Evolutionary conservation across 2,113 vertebrate genomes (phyloP).

Genomic region (Callospermophilus lateralis): DNA sequence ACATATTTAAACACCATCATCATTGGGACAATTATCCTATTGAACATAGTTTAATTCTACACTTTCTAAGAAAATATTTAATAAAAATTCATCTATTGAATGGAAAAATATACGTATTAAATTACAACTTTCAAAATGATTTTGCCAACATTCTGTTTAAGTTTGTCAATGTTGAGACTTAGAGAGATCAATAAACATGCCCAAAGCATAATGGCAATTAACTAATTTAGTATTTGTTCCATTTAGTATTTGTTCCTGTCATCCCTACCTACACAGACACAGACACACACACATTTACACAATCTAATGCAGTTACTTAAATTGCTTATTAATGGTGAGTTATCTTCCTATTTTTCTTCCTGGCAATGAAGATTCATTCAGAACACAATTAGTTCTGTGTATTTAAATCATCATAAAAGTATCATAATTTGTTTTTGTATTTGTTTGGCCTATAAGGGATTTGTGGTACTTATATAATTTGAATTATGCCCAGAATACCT

Average conservation of each 20-base stretch:
- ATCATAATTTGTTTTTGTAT: background rate
- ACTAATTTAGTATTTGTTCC: background rate
- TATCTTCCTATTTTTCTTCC: slow-evolving; percentile 3
- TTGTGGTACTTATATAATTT: background rate
- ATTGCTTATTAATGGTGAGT: background rate
- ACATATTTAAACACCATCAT: background rate
- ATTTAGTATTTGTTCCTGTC: background rate
- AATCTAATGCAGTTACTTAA: background rate
- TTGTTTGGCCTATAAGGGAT: background rate
- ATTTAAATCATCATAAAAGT: background rate
- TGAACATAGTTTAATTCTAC: background rate
- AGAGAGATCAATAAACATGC: background rate
- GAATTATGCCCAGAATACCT: background rate
- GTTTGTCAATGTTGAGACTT: background rate
- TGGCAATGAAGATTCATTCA: background rate
- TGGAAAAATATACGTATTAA: background rate
- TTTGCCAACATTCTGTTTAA: background rate
- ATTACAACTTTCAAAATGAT: slow-evolving; percentile 12
- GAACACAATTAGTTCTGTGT: background rate
- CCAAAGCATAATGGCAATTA: background rate
- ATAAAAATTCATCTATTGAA: background rate
- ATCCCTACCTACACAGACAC: background rate
- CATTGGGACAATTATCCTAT: background rate
- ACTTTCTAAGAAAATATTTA: background rate
- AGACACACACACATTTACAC: background rate